These are phyloP conservation scores for Clarias laeviceps DNA, from an alignment of 2,797 vertebrate genomes.

Conservation along the genomic window DNA sequence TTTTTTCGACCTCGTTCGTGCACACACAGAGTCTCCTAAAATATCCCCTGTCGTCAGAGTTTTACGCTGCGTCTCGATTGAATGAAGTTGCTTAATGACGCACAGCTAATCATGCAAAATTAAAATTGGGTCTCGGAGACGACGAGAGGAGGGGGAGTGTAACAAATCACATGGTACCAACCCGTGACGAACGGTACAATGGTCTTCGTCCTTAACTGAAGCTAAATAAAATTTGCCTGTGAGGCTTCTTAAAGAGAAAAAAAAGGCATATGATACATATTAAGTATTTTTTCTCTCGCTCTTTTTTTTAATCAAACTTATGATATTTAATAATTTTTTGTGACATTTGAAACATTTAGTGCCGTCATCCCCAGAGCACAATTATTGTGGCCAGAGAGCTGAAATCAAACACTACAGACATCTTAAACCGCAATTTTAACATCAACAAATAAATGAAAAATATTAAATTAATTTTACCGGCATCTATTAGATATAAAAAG, in stretches of 20 bases:
- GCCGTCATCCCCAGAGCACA: constrained; percentile 83
- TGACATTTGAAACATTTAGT: constrained; percentile 88
- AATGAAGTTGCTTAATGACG: constrained; percentile 96
- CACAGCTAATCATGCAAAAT: constrained; percentile 99
- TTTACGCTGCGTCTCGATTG: constrained; percentile 83
- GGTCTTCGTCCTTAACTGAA: constrained; percentile 85
- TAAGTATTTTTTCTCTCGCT: constrained; percentile 71
- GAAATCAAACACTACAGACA: constrained; percentile 80
- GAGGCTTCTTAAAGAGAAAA: constrained; percentile 83
- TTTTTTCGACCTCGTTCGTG: constrained; percentile 74
- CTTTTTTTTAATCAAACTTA: constrained; percentile 84
- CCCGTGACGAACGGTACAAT: constrained; percentile 91
- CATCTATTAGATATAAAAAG: constrained; percentile 92
- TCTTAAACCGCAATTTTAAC: constrained; percentile 88
- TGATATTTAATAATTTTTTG: constrained; percentile 88
- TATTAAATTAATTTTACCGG: constrained; percentile 88
- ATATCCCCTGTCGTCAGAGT: constrained; percentile 86
- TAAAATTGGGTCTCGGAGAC: constrained; percentile 87
- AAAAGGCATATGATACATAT: constrained; percentile 84
- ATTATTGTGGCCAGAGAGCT: constrained; percentile 84
- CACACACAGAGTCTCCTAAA: constrained; percentile 79
- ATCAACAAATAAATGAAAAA: constrained; percentile 90
- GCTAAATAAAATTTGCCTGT: constrained; percentile 93
- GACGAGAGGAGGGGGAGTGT: constrained; percentile 60
- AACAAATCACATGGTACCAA: constrained; percentile 91